phyloP scores from a whole-genome alignment of 2,888 invertebrate genomes.

The Cataglyphis altisquamis region DNA sequence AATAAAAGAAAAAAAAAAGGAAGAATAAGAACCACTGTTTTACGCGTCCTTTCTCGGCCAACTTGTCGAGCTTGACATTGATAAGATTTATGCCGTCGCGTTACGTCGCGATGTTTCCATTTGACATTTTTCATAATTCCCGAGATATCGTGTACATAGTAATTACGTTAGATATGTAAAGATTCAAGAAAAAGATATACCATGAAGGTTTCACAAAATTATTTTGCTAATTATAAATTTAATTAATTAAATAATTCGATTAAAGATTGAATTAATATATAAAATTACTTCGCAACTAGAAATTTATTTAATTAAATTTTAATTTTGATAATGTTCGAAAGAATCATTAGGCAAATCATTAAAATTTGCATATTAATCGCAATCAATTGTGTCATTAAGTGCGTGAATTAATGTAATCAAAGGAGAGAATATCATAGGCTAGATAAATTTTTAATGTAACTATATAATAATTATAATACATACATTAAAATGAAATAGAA shows the following conservation, averaged over 20 bases:
- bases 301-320: not conserved
- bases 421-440: not conserved
- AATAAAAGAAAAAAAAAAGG: conserved; percentile 37
- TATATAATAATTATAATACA: not conserved
- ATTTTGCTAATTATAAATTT: not conserved
- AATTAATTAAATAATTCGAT: conserved; percentile 6
- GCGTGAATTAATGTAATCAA: not conserved
- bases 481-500: not conserved
- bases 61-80: conserved; percentile 51
- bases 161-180: not conserved
- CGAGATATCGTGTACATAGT: not conserved
- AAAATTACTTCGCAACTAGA: not conserved
- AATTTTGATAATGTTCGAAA: not conserved
- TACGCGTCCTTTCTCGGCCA: conserved; percentile 37
- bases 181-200: not conserved
- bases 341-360: not conserved
- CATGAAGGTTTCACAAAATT: not conserved
- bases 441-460: not conserved
- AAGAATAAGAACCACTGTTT: conserved; percentile 19
- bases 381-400: not conserved
- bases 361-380: not conserved
- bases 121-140: conserved; percentile 29
- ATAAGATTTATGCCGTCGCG: conserved; percentile 1
- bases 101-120: conserved; percentile 32
- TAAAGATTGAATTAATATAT: not conserved